Conservation (phyloP, 53 echinoderm and acorn worm genomes). For the Hippasteria phrygiana region DNA sequence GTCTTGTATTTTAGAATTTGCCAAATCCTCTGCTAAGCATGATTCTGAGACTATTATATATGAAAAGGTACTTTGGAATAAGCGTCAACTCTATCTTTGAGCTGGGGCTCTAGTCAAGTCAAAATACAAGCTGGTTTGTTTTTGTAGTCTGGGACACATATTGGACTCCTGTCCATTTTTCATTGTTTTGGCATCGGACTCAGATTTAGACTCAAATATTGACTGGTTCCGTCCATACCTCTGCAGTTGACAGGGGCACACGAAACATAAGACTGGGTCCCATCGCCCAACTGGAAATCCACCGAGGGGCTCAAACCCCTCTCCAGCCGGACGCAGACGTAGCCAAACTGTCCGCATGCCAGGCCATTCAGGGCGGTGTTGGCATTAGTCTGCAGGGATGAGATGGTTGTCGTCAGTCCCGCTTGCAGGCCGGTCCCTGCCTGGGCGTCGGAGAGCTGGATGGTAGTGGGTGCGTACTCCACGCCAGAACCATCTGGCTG, state of each 20-base stretch:
- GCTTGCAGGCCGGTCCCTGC: slow-evolving; percentile 14
- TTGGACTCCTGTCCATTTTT: too few relatives aligned
- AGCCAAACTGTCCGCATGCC: slow-evolving; percentile 64
- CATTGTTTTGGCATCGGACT: too few relatives aligned
- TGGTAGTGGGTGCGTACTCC: slow-evolving; percentile 7
- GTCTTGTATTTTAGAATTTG: too few relatives aligned
- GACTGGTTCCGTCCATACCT: too few relatives aligned
- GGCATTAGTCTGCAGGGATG: slow-evolving; percentile 21
- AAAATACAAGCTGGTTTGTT: too few relatives aligned
- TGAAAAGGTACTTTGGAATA: too few relatives aligned
- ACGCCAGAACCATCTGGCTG: slow-evolving; percentile 75
- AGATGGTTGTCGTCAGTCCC: slow-evolving; percentile 45
- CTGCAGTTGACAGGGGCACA: slow-evolving; percentile 72
- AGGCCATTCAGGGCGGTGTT: slow-evolving; percentile 48
- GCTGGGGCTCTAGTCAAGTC: too few relatives aligned
- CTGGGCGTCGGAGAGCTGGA: slow-evolving; percentile 56
- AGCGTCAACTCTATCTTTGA: too few relatives aligned
- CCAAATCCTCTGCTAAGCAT: too few relatives aligned
- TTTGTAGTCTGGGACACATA: too few relatives aligned
- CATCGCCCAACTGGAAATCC: slow-evolving; percentile 26
- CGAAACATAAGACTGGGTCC: slow-evolving; percentile 31
- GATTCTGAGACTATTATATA: too few relatives aligned
- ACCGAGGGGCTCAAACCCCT: slow-evolving; percentile 39
- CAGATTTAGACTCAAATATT: too few relatives aligned
- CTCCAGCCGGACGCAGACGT: slow-evolving; percentile 75